Evolutionary conservation across 1,140 invertebrate species (phyloP), one percentile per base, ranked within the genome.

Genomic region (Propsilocerus akamusi): DNA sequence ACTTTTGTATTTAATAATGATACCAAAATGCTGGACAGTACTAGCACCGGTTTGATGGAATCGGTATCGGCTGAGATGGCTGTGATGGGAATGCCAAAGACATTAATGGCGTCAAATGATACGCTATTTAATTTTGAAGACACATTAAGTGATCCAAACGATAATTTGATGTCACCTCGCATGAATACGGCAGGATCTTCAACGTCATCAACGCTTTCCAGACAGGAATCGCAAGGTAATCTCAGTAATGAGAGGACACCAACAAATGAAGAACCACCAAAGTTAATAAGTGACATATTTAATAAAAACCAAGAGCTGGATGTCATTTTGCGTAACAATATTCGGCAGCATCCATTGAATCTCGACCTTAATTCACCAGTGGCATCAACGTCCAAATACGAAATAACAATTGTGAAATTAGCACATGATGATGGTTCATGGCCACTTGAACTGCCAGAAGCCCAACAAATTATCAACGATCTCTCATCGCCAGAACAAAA

Each of bases 121-220:
- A 52, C 51, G 10, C 22, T 52, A 3, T 52, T 52, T 23, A 52
- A 52, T 47, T 52, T 52, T 46, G 51, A 52, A 49, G 51, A 52
- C 47, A 49, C 48, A 6, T 28, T 52, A n/a, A 48, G 48, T 25
- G 51, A 52, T 11, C 34, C 14, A 3, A 41, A 49, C 7, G 51
- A 52, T 32, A n/a, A 32, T 3, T 30, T 49, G 24, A 22, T 41
- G 34, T 52, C 51, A 25, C 51, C 51, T 10, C 14, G 51, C 20
- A 41, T 41, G 17, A n/a, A 41, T 20, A 41, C 14, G 5, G 34
- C 34, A 20, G 34, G 34, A 7, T 41, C 34, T 41, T 41, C 34
- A 20, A 41, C 34, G 10, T 41, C 34, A 17, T 41, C 34, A 3
- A 32, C 26, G n/a, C n/a, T 26, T 7, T 32, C 48, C 23, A 17